A percentile compares a stretch with the other conserved stretches of the same genome.
phyloP scores from a whole-genome alignment of 2,888 invertebrate species.

The Nebria brevicollis region DNA sequence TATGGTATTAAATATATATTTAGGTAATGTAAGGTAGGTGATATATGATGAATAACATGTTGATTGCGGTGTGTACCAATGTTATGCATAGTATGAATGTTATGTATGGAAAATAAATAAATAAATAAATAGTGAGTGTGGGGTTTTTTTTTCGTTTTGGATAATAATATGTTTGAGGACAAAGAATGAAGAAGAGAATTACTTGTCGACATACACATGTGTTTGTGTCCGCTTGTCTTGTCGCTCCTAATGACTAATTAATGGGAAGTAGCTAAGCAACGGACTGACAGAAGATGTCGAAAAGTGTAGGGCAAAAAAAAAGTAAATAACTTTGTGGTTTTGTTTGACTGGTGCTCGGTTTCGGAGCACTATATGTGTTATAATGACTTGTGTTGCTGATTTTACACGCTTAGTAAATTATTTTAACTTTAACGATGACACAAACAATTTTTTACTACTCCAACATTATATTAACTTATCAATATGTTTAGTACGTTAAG shows the following conservation, averaged over 20 bases:
- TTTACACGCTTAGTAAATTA: neutral
- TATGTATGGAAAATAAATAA: too few relatives aligned
- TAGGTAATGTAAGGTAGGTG: too few relatives aligned
- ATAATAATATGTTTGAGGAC: neutral
- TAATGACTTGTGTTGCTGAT: neutral
- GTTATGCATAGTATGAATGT: too few relatives aligned
- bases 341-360: conserved; percentile 53
- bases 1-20: too few relatives aligned
- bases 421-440: neutral
- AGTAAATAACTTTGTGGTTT: conserved; percentile 56
- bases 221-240: conserved; percentile 50
- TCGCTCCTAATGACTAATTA: conserved; percentile 53
- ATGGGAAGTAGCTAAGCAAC: conserved; percentile 51
- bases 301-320: conserved; percentile 49
- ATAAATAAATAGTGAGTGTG: too few relatives aligned
- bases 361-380: conserved; percentile 44
- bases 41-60: too few relatives aligned
- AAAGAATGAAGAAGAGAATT: conserved; percentile 59
- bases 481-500: neutral
- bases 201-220: conserved; percentile 70
- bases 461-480: neutral
- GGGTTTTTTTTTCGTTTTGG: too few relatives aligned
- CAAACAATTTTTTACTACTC: neutral
- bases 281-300: conserved; percentile 49
- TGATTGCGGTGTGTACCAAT: too few relatives aligned